phyloP scores from a whole-genome alignment of 1,140 invertebrate species.

The Euura lappo region DNA sequence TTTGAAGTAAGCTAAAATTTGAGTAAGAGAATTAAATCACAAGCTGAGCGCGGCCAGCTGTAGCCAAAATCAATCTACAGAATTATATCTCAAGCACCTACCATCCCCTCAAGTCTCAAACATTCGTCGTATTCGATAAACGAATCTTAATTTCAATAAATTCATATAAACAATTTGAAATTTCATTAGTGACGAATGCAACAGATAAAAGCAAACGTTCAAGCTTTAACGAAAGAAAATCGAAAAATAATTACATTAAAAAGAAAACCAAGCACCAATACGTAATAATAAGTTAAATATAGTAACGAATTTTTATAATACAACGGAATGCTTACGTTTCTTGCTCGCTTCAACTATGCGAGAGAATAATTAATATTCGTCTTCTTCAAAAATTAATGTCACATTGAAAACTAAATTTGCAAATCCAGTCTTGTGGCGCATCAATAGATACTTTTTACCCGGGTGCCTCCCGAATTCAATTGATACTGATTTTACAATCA shows the following conservation, averaged over 20 bases:
- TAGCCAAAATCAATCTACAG: too few species aligned
- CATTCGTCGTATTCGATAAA: not conserved
- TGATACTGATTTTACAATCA: slow-evolving; percentile 8
- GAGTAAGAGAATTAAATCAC: too few species aligned
- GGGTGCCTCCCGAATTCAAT: not conserved
- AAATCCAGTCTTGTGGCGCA: slow-evolving; percentile 4
- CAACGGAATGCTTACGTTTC: not conserved
- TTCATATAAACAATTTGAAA: not conserved
- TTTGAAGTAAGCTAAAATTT: too few species aligned
- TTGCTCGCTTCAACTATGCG: not conserved
- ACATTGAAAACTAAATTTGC: not conserved
- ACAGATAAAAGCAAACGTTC: not conserved
- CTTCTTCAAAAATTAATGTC: not conserved
- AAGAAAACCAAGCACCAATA: not conserved
- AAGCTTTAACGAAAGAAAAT: not conserved
- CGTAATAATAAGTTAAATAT: not conserved
- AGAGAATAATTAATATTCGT: not conserved
- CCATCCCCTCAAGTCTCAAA: too few species aligned
- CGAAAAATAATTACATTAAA: too few species aligned
- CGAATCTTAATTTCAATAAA: not conserved
- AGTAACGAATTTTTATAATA: slow-evolving; percentile 1
- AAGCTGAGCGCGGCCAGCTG: too few species aligned
- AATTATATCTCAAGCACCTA: too few species aligned
- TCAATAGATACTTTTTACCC: not conserved
- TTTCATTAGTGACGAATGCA: not conserved